These are phyloP conservation scores for Chlamydotis undulata DNA, from an alignment of 2,113 vertebrate species.

Conservation along the genomic window DNA sequence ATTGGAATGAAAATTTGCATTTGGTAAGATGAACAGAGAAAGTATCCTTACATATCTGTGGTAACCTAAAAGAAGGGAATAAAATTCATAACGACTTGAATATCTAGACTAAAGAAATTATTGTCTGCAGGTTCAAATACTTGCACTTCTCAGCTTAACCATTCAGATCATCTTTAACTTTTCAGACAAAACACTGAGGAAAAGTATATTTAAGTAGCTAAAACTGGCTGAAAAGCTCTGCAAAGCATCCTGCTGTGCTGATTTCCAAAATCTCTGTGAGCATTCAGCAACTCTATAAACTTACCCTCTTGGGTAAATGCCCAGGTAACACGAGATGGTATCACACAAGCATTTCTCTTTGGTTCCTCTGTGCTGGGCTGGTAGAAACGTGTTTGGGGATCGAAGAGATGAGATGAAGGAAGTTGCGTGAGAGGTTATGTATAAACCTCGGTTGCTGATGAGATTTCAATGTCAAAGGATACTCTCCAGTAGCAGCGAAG, in stretches of 20 bases:
- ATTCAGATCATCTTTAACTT: background rate
- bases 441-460: constrained; percentile 10
- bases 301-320: background rate
- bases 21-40: background rate
- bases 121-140: background rate
- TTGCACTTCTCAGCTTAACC: background rate
- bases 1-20: background rate
- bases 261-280: background rate
- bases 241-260: background rate
- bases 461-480: constrained; percentile 18
- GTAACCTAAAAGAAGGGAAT: background rate
- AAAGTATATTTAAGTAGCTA: background rate
- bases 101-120: background rate
- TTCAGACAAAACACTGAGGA: background rate
- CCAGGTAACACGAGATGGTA: background rate
- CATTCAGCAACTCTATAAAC: background rate
- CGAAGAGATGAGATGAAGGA: background rate
- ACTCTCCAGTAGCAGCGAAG: constrained; percentile 62
- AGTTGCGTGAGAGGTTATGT: accelerated
- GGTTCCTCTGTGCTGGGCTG: background rate
- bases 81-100: background rate
- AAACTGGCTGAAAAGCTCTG: background rate
- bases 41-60: background rate
- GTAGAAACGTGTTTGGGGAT: background rate
- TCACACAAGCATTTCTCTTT: background rate